Evolutionary conservation across 2,888 invertebrate species (phyloP).

Genomic region (Pollenia labialis): DNA sequence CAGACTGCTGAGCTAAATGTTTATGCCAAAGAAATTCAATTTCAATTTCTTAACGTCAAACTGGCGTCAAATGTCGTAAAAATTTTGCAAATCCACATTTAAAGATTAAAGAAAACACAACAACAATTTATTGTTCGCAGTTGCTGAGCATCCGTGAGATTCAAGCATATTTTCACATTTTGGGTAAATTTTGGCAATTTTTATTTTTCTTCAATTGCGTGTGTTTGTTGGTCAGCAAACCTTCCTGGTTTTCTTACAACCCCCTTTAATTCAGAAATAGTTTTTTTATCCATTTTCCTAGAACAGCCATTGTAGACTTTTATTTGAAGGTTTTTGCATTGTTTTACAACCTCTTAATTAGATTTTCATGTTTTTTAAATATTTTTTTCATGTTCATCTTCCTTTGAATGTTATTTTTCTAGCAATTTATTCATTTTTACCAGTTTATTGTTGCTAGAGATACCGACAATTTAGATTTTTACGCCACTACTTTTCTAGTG

Average conservation of each 20-base stretch:
- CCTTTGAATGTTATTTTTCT: background rate
- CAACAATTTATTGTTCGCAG: constrained; percentile 32
- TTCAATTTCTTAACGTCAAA: constrained; percentile 69
- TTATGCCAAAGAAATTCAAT: constrained; percentile 42
- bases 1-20: background rate
- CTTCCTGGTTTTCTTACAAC: background rate
- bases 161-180: background rate
- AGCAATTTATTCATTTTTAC: constrained; percentile 35
- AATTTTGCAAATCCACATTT: constrained; percentile 22
- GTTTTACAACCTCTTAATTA: constrained; percentile 71
- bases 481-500: constrained; percentile 9
- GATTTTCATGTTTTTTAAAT: constrained; percentile 55
- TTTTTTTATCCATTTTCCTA: background rate
- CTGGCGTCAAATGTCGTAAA: constrained; percentile 70
- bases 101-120: constrained; percentile 36
- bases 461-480: constrained; percentile 38
- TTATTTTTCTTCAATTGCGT: background rate
- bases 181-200: constrained; percentile 27
- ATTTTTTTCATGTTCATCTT: background rate
- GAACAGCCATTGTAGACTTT: constrained; percentile 36
- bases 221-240: background rate
- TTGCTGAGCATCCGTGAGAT: constrained; percentile 1
- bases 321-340: constrained; percentile 10
- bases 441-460: constrained; percentile 58
- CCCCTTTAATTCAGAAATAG: background rate